Conservation (phyloP, 2,888 invertebrate species). For the Hofmannophila pseudospretella region DNA sequence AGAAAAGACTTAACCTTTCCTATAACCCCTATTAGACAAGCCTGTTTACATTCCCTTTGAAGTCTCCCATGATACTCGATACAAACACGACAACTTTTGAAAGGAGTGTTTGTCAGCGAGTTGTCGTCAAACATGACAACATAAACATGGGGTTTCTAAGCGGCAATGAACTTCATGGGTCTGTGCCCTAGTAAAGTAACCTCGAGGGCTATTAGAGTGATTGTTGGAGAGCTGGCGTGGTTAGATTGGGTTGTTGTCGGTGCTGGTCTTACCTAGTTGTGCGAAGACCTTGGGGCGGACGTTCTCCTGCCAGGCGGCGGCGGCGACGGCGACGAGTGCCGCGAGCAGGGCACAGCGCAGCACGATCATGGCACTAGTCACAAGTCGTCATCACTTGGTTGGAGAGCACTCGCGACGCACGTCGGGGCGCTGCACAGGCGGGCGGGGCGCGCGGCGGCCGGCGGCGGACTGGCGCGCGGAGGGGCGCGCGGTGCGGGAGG, state of each 20-base stretch:
- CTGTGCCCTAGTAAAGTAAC: conserved; percentile 30
- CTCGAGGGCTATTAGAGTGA: conserved; percentile 46
- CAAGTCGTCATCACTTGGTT: conserved; percentile 70
- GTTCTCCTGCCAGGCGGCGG: conserved; percentile 92
- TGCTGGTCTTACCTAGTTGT: conserved; percentile 88
- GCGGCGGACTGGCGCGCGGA: conserved; percentile 71
- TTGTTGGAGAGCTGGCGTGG: conserved; percentile 56
- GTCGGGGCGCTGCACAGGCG: conserved; percentile 40
- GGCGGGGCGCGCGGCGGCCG: conserved; percentile 72
- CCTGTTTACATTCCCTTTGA: conserved; percentile 21
- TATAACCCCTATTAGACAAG: conserved; percentile 24
- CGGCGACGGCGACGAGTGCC: conserved; percentile 75
- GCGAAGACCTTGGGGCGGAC: conserved; percentile 95
- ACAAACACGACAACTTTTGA: conserved; percentile 57
- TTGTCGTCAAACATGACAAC: conserved; percentile 66
- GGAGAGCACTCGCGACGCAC: conserved; percentile 58
- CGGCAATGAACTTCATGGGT: conserved; percentile 34
- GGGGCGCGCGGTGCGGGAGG: conserved; percentile 63
- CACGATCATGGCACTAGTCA: conserved; percentile 76
- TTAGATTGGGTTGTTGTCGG: conserved; percentile 36
- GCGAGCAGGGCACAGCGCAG: conserved; percentile 69
- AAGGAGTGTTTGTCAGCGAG: conserved; percentile 56
- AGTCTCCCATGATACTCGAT: conserved; percentile 39
- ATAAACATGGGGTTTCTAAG: conserved; percentile 52
- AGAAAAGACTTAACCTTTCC: conserved; percentile 10